Evolutionary conservation across 2,888 invertebrate species (phyloP).

Genomic region (Bombylius major): DNA sequence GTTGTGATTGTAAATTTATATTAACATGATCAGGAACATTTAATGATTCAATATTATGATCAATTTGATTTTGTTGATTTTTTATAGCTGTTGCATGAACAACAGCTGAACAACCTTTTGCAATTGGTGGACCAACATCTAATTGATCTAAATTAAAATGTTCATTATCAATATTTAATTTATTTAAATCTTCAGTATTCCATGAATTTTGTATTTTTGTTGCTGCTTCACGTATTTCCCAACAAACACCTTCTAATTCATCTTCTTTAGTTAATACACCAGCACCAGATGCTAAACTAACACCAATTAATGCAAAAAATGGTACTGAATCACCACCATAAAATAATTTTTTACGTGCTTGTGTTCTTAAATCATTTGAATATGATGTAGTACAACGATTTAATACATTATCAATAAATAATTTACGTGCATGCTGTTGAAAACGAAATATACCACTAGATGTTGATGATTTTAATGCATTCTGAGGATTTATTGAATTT

Average conservation of each 20-base stretch:
- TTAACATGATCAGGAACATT: neutral
- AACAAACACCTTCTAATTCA: constrained; percentile 63
- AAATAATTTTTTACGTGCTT: constrained; percentile 49
- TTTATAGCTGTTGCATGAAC: constrained; percentile 58
- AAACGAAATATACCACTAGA: constrained; percentile 38
- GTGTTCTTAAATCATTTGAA: constrained; percentile 47
- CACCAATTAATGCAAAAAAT: constrained; percentile 60
- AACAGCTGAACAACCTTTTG: constrained; percentile 70
- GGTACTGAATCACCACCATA: constrained; percentile 60
- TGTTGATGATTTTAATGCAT: neutral
- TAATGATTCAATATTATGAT: neutral
- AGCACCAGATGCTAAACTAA: constrained; percentile 58
- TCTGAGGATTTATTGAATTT: too few species aligned
- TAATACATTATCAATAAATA: constrained; percentile 57
- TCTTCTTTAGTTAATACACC: constrained; percentile 64
- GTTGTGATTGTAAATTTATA: neutral
- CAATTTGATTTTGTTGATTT: constrained; percentile 10
- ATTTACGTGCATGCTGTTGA: constrained; percentile 49
- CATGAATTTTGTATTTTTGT: constrained; percentile 29
- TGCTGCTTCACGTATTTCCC: constrained; percentile 54
- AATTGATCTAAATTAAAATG: constrained; percentile 46
- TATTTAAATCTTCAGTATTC: constrained; percentile 26
- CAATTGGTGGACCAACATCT: constrained; percentile 56
- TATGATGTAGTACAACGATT: constrained; percentile 54
- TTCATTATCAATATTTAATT: constrained; percentile 23